Evolutionary conservation across 2,888 invertebrate genomes (phyloP), one percentile per base, ranked within the genome.

Genomic region (Pogonocherus hispidulus): DNA sequence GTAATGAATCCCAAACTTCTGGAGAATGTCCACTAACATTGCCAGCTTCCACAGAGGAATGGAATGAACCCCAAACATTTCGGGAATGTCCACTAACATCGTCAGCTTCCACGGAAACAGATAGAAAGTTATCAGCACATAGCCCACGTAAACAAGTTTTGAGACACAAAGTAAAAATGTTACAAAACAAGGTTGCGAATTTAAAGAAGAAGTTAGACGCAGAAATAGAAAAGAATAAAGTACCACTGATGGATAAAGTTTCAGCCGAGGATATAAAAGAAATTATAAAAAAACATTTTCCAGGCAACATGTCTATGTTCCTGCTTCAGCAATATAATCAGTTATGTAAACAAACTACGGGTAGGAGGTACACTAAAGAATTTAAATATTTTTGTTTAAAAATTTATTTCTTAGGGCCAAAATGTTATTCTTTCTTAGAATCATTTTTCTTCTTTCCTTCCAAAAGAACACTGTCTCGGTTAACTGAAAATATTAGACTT

Each of bases 371-470:
- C 46, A 46, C 18, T 11, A 46, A 46, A 18, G 46, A 16, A 9
- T 46, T 46, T 46, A 46, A 46, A 46, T 18, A 19, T 46, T 46
- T 46, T 19, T 46, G 18, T 9, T 46, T 46, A 18, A 46, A 46
- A 46, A 46, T 14, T 19, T 16, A 46, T 46, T 46, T 46, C 9
- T 19, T 46, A 5, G 19, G 46, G 1, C 46, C 6, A 2, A 46
- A 46, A 46, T 46, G 46, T 9, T 46, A 46, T 16, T 3, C 16
- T 2, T 46, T 16, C 14, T 16, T 46, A 16, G 19, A 19, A 4
- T 18, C 16, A 9, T 41, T 9, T 41, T 41, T 41, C 14, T 3
- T 19, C 14, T 46, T 46, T 46, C 46, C 46, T 5, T 16, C 46
- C 1, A 46, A 19, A 46, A 46, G 46, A 19, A 46, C 46, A 19